Percentiles rank a stretch among this genome's conserved stretches.
Conservation (phyloP, 2,888 invertebrate genomes). For the Dusona sp. region DNA sequence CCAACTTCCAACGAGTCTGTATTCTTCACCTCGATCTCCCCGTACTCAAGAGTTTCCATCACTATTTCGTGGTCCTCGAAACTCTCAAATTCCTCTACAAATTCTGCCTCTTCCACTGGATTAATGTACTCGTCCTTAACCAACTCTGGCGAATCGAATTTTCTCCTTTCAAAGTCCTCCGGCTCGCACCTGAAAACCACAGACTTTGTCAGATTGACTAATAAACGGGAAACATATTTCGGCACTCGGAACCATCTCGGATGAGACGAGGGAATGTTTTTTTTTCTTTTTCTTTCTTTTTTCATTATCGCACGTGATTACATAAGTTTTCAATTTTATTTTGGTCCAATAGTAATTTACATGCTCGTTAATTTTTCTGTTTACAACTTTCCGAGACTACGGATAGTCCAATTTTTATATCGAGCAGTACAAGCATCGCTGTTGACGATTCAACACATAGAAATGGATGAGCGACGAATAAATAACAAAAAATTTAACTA, state of each 20-base stretch:
- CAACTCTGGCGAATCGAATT: conserved; percentile 43
- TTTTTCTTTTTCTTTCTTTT: conserved; percentile 28
- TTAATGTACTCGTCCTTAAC: conserved; percentile 50
- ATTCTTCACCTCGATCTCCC: conserved; percentile 53
- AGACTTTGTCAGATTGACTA: conserved; percentile 68
- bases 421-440: no score
- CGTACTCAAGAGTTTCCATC: conserved; percentile 49
- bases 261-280: conserved; percentile 31
- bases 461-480: conserved; percentile 7
- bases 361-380: no score
- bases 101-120: conserved; percentile 31
- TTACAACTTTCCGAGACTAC: no score
- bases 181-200: conserved; percentile 71
- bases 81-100: conserved; percentile 23
- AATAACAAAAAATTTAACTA: neutral
- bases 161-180: conserved; percentile 38
- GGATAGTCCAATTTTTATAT: no score
- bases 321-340: no score
- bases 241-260: conserved; percentile 45
- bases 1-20: conserved; percentile 50
- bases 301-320: neutral
- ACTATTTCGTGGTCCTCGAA: conserved; percentile 56
- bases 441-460: neutral
- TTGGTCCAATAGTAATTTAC: no score
- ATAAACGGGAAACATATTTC: neutral